Percentiles rank a stretch among this genome's conserved stretches.
These are phyloP conservation scores for Pristionchus maxplancki DNA, from an alignment of 2,888 invertebrate genomes.

Conservation along the genomic window DNA sequence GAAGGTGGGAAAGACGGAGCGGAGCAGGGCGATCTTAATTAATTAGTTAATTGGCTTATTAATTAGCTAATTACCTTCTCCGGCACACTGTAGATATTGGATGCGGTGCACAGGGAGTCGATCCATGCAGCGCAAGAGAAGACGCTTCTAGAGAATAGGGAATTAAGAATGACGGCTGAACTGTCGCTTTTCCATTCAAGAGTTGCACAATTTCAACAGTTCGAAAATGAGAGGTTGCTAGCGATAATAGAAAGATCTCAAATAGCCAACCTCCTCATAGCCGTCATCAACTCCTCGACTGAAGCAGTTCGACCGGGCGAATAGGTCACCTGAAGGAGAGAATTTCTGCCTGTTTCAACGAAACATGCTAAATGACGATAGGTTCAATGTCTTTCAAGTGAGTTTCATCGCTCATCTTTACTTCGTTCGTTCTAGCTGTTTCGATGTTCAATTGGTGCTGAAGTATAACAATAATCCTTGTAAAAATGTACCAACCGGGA, in stretches of 20 bases:
- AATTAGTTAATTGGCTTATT: neutral
- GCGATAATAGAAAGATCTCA: neutral
- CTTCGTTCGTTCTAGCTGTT: too few species aligned
- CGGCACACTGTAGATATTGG: constrained; percentile 58
- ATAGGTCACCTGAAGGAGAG: constrained; percentile 60
- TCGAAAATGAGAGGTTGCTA: neutral
- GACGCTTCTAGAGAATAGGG: constrained; percentile 51
- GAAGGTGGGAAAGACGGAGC: constrained; percentile 64
- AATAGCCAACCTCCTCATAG: constrained; percentile 59
- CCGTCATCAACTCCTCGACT: constrained; percentile 71
- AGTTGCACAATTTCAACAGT: too few species aligned
- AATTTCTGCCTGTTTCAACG: neutral
- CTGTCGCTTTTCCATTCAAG: too few species aligned
- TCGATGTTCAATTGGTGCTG: too few species aligned
- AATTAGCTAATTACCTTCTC: constrained; percentile 64
- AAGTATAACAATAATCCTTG: too few species aligned
- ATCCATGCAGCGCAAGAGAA: constrained; percentile 73
- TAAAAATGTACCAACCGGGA: constrained; percentile 37
- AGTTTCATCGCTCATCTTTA: too few species aligned
- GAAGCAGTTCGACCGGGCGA: constrained; percentile 65
- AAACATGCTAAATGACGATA: too few species aligned
- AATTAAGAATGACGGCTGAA: constrained; percentile 57
- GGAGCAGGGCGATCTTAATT: constrained; percentile 59
- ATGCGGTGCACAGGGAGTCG: constrained; percentile 70
- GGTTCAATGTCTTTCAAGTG: too few species aligned